phyloP scores from a whole-genome alignment of 1,140 invertebrate species.

The Drosophila willistoni region DNA sequence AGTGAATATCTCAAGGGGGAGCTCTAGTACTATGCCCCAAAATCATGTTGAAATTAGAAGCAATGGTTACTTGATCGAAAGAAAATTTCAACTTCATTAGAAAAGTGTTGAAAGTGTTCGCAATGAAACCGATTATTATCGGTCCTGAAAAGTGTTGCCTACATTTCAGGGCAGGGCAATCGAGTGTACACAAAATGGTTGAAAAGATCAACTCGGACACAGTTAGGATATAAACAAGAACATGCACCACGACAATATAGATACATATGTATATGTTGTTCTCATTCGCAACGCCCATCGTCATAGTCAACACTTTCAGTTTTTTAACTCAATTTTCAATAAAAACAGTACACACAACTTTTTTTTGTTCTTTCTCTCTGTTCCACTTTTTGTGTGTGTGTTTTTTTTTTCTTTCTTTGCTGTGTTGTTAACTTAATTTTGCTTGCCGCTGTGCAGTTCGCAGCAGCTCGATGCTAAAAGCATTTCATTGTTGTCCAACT shows the following conservation, averaged over 20 bases:
- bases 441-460: conserved; percentile 38
- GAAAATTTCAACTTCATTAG: neutral
- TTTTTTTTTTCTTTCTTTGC: conserved; percentile 10
- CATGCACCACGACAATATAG: neutral
- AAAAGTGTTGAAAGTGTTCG: neutral
- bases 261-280: neutral
- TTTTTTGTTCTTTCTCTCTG: conserved; percentile 13
- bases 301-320: conserved; percentile 58
- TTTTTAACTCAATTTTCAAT: conserved; percentile 67
- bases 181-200: neutral
- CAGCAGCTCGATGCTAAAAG: conserved; percentile 53
- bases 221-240: neutral
- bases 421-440: conserved; percentile 67
- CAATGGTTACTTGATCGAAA: too few species aligned
- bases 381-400: conserved; percentile 8
- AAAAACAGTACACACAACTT: conserved; percentile 61
- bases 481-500: conserved; percentile 70
- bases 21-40: too few species aligned
- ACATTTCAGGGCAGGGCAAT: neutral
- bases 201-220: neutral
- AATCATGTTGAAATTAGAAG: too few species aligned
- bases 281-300: neutral
- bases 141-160: neutral
- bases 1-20: too few species aligned
- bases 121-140: too few species aligned